A percentile compares a stretch with the other conserved stretches of the same genome.
These are phyloP conservation scores for Caenorhabditis brenneri DNA, from an alignment of 1,140 invertebrate species.

Conservation along the genomic window DNA sequence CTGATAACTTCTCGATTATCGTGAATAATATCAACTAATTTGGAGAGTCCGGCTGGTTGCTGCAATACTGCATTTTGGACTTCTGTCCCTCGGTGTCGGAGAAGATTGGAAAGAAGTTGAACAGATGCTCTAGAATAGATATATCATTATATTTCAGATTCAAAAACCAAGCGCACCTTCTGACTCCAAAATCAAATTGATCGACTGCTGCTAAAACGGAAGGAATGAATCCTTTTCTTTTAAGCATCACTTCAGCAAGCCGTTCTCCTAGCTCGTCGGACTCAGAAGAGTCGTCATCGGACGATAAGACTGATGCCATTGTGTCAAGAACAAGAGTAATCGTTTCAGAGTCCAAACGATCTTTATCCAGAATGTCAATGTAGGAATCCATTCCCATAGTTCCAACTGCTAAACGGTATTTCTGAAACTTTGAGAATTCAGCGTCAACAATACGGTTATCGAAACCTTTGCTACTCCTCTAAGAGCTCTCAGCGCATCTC, in stretches of 20 bases:
- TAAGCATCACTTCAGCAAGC: constrained; percentile 81
- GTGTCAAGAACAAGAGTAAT: constrained; percentile 88
- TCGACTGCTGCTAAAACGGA: constrained; percentile 86
- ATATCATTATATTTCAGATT: neutral
- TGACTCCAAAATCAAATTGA: constrained; percentile 72
- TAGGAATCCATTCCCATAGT: constrained; percentile 90
- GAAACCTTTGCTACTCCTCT: constrained; percentile 84
- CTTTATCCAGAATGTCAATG: constrained; percentile 77
- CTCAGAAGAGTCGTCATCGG: constrained; percentile 54
- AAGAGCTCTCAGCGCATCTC: constrained; percentile 92
- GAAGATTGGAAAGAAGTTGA: constrained; percentile 82
- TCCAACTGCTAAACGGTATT: constrained; percentile 91
- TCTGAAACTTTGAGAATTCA: constrained; percentile 72
- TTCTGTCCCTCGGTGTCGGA: constrained; percentile 82
- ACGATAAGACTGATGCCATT: constrained; percentile 85
- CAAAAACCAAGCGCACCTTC: constrained; percentile 51
- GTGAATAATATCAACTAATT: constrained; percentile 91
- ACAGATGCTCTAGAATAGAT: constrained; percentile 75
- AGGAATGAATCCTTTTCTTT: constrained; percentile 77
- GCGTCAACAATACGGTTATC: constrained; percentile 12
- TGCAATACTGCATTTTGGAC: constrained; percentile 92
- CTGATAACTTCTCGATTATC: constrained; percentile 93
- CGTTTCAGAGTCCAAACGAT: constrained; percentile 87
- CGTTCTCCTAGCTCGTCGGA: constrained; percentile 81
- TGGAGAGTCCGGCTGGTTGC: constrained; percentile 94